Base-by-base conservation (phyloP, 2,113 vertebrate genomes). In the Cyprinus carpio region DNA sequence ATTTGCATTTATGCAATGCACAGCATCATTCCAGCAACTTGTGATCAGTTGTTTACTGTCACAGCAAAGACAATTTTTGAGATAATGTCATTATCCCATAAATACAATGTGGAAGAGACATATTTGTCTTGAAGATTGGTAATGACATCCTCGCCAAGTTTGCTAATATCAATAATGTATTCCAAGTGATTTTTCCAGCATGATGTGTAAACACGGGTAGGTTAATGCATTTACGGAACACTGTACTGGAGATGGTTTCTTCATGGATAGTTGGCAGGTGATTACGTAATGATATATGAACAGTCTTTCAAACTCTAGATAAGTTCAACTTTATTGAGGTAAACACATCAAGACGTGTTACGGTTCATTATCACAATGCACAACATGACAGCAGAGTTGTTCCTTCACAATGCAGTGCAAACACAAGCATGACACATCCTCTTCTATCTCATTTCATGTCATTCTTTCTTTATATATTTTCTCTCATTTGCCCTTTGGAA, bases 261-360 rank as follows among this genome's bases (percentile, higher is more conserved):
- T 79, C 20, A 8, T 25, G 6, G 31, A 40, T 34, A 79, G 11
- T 25, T 34, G 76, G 6, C 54, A 40, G 54, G 23, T 25, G 49
- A 79, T 40, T 79, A 62, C 29, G 60, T 79, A 12, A 40, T 79
- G 31, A 79, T 25, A 62, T 34, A 77, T 56, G 27, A 58, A 75
- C 23, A 49, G 43, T 15, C 23, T 49, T 13, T 49, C 4, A 40
- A 78, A 78, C 18, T 6, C 49, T 46, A 74, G 37, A 46, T 46
- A 46, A 43, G 12, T 43, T 46, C 37, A 25, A 7, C 23, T 74
- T 46, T 7, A 43, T 46, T 74, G 37, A 43, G 37, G 71, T 46
- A 74, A 46, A 74, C 40, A 46, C n/a, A 1, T 25, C 71, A 46
- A 25, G 46, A 25, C 25, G 37, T 43, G 40, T 46, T 74, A 15